These are phyloP conservation scores for Stichodactyla helianthus DNA, from an alignment of 64 coral and sea anemone species.

Conservation along the genomic window DNA sequence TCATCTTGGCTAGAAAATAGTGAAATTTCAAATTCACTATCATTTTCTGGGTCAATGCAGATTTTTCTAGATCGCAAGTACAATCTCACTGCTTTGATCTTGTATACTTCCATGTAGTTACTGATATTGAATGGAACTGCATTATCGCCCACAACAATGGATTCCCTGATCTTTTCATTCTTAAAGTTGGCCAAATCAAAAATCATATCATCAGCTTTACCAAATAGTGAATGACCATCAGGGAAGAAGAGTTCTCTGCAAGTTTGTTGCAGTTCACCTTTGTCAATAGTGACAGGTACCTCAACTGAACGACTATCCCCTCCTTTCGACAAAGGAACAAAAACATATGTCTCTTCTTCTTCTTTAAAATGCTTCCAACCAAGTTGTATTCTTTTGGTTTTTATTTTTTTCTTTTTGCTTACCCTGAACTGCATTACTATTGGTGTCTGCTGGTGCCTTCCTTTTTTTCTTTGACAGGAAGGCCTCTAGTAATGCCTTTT, in stretches of 20 bases:
- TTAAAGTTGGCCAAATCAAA: conserved; percentile 56
- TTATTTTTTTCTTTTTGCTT: conserved; percentile 25
- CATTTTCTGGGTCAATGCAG: conserved; percentile 40
- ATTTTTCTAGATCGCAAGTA: conserved; percentile 54
- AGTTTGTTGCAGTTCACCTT: background rate
- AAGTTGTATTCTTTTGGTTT: conserved; percentile 39
- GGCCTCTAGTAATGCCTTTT: conserved; percentile 20
- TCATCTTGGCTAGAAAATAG: conserved; percentile 22
- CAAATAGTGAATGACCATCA: background rate
- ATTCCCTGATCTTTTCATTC: conserved; percentile 26
- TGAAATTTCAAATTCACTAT: conserved; percentile 28
- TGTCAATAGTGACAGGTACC: conserved; percentile 10
- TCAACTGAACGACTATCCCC: conserved; percentile 35
- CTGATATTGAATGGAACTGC: conserved; percentile 50
- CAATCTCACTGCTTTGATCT: conserved; percentile 52
- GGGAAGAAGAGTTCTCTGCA: background rate
- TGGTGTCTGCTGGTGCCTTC: conserved; percentile 2
- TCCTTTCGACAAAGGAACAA: conserved; percentile 59
- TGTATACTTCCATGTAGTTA: conserved; percentile 68
- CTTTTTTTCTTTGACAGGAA: conserved; percentile 25
- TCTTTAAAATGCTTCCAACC: conserved; percentile 54
- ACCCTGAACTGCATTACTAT: conserved; percentile 12
- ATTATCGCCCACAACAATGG: conserved; percentile 19
- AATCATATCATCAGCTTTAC: conserved; percentile 24
- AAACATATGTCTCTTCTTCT: conserved; percentile 17